Evolutionary conservation across 2,113 vertebrate species (phyloP), one percentile per base, ranked within the genome.

Genomic region (Atlantisia rogersi): DNA sequence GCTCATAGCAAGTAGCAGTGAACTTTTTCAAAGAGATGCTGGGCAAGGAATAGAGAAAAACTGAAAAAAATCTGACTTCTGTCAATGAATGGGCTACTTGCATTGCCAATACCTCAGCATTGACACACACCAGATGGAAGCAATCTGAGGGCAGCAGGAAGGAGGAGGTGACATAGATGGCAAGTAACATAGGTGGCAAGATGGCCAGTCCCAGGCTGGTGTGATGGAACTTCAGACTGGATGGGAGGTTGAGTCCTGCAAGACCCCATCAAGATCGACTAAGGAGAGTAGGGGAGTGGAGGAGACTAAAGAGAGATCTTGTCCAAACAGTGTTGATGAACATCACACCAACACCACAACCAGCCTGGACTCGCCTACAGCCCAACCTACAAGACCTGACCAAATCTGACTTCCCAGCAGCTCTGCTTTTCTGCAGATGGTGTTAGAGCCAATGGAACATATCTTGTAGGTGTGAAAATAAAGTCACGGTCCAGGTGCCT

Each of bases 271-370:
- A 2, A 58, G 25, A 74, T 42, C 1, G 1, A 31, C 39, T 55
- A 25, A 55, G 22, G 22, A 35, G 12, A 74, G 26, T 3, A 32
- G 15, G 15, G 20, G 20, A 83, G 40, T 3, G 1, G 24, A 69
- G 40, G 32, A 44, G 28, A 44, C 8, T 18, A 50, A 73, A 73
- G 35, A 65, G 81, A 50, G 32, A 22, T 68, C 26, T 28, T 75
- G 14, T 39, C 25, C 44, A n/a, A 50, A 24, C 11, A 55, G 37
- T 1, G 1, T 0, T 6, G 22, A 42, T 50, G 19, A 53, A 84
- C 25, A 74, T 5, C 52, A 44, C 26, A 46, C 20, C 48, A 50
- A 50, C 50, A 52, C 50, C 50, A 48, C 48, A 48, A 22, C 20
- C 10, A 10, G 48, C 21, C 48, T 48, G 48, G 44, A 52, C 28